Conservation (phyloP, 2,797 vertebrate species). For the Malacoctenus gilli region DNA sequence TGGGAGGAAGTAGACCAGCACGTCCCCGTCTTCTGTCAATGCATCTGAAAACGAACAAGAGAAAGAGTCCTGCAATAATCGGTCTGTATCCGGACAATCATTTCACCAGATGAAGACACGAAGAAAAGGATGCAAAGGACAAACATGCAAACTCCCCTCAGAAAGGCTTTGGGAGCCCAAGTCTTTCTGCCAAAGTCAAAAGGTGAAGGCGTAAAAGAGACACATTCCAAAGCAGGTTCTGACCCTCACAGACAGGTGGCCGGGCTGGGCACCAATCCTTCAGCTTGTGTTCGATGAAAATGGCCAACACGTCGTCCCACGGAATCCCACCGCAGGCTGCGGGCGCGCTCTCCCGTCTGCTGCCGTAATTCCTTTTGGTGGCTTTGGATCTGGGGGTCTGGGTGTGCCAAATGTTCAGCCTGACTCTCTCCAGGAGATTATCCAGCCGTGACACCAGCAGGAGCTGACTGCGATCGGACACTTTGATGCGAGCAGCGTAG, state of each 20-base stretch:
- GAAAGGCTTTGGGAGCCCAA: too few species aligned
- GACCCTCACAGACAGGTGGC: constrained; percentile 81
- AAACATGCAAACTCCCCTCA: too few species aligned
- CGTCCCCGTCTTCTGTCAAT: constrained; percentile 86
- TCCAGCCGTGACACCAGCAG: constrained; percentile 90
- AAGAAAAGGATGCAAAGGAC: too few species aligned
- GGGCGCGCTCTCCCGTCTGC: constrained; percentile 13
- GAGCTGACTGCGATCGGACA: constrained; percentile 79
- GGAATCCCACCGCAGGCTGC: constrained; percentile 83
- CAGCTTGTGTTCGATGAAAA: constrained; percentile 93
- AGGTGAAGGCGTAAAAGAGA: too few species aligned
- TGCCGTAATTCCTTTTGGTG: constrained; percentile 53
- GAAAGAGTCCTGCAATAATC: too few species aligned
- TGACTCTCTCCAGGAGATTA: constrained; percentile 84
- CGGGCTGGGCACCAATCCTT: constrained; percentile 87
- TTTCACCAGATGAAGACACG: too few species aligned
- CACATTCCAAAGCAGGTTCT: constrained; percentile 13
- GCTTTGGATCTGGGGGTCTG: constrained; percentile 3
- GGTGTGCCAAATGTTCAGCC: constrained; percentile 46
- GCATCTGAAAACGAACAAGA: constrained; percentile 81
- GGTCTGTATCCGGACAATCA: too few species aligned
- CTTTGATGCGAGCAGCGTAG: constrained; percentile 86
- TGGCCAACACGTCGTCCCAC: constrained; percentile 88
- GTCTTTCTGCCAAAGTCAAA: too few species aligned
- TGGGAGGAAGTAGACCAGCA: constrained; percentile 87